Base-by-base conservation (phyloP, 2,113 vertebrate genomes). In the Mormyrus lacerda region DNA sequence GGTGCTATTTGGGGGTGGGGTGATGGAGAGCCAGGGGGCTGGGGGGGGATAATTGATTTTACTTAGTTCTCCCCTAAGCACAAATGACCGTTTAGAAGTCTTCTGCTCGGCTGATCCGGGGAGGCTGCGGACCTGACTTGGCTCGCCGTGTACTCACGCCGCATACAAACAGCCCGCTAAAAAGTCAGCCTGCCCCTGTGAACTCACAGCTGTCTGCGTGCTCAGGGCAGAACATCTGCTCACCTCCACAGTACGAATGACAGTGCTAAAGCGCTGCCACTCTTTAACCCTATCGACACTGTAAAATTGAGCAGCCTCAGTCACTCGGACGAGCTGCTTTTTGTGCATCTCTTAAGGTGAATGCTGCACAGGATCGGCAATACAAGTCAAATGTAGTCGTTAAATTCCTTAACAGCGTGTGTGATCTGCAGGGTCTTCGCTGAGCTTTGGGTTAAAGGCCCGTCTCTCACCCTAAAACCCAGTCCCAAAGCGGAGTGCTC, bases 1-100 rank as follows among this genome's bases (percentile, higher is more conserved):
- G 48, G 5, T 87, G 85, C 73, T 79, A 42, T 79, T 79, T 79
- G 73, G 35, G 73, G 73, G 35, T 79, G 73, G 35, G 73, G 73
- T 79, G 73, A 42, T 79, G 35, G 73, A 17, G 15, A 42, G 31
- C 69, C 5, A 10, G 39, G 79, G 69, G 35, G 69, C n/a, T 7
- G 19, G 42, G 76, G 24, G 27, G 85, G 50, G 48, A 31, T 87
- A 55, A 87, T 87, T 55, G 85, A 87, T 87, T 87, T 87, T 87
- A 87, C 48, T 51, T 53, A 35, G 19, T 87, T 87, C 48, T 87
- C 85, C 50, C 24, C 85, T 50, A 50, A 51, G 48, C 82, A 84
- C 39, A 84, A 84, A 84, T 84, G 39, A 8, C 82, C 44, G 82
- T 47, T 84, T 51, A 35, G 50, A 47, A 87, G 19, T n/a, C 35